phyloP scores from a whole-genome alignment of 2,797 vertebrate species.

The Platyrinchus mystaceus region DNA sequence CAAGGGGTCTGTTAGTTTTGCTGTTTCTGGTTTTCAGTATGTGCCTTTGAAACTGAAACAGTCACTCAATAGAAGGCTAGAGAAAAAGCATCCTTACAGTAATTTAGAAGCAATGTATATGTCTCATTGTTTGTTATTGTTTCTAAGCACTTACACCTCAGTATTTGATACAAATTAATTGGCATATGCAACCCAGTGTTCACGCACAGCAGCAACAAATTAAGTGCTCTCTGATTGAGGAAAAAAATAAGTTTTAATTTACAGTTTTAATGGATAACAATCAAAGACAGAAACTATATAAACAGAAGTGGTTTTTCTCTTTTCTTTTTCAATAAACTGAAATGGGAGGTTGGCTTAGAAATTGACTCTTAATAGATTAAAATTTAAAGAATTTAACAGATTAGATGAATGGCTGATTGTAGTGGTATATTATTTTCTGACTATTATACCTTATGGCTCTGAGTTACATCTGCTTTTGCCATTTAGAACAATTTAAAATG shows the following conservation, averaged over 20 bases:
- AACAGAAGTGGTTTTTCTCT: not conserved
- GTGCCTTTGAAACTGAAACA: not conserved
- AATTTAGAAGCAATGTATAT: not conserved
- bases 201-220: not conserved
- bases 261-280: not conserved
- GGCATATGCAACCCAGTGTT: not conserved
- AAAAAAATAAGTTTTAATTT: not conserved
- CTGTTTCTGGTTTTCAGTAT: not conserved
- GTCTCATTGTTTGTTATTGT: not conserved
- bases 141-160: not conserved
- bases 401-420: not conserved
- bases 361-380: not conserved
- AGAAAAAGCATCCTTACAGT: not conserved
- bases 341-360: not conserved
- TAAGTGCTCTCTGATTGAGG: not conserved
- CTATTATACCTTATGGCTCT: not conserved
- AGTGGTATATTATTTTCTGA: not conserved
- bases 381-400: not conserved
- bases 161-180: not conserved
- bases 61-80: not conserved
- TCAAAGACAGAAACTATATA: not conserved
- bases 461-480: not conserved
- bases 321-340: not conserved
- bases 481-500: not conserved
- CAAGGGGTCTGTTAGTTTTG: not conserved